Conservation (phyloP, 2,113 vertebrate species). For the Notarius quadriscutis region DNA sequence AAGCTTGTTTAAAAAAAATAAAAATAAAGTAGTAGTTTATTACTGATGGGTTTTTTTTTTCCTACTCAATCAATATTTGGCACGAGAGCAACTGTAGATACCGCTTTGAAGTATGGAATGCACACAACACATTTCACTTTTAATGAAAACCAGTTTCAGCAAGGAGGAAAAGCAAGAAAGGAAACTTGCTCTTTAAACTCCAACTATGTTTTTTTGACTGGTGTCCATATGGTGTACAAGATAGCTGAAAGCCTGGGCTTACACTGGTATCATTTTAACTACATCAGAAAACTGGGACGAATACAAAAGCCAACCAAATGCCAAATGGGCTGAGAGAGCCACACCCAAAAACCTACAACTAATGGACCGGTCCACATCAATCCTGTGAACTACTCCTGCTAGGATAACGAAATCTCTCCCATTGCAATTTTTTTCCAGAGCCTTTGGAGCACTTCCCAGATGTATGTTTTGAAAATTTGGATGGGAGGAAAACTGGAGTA, state of each 20-base stretch:
- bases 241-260: neutral
- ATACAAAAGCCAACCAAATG: constrained; percentile 61
- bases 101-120: constrained; percentile 1
- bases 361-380: constrained; percentile 13
- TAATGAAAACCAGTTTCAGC: neutral
- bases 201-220: neutral
- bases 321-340: constrained; percentile 30
- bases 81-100: neutral
- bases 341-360: constrained; percentile 46
- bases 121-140: neutral
- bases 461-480: constrained; percentile 49
- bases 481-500: constrained; percentile 42
- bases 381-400: constrained; percentile 42
- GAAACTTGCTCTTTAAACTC: neutral
- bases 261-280: neutral
- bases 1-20: neutral
- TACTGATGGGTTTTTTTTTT: neutral
- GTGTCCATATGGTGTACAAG: constrained; percentile 50
- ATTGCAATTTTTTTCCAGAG: constrained; percentile 63
- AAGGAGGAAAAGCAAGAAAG: neutral
- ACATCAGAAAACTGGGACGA: constrained; percentile 52
- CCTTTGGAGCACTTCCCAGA: constrained; percentile 56
- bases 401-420: constrained; percentile 46
- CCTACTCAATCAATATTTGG: neutral
- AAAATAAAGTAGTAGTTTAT: neutral